These are phyloP conservation scores for Endomychus coccineus DNA, from an alignment of 2,888 invertebrate species.

Conservation along the genomic window DNA sequence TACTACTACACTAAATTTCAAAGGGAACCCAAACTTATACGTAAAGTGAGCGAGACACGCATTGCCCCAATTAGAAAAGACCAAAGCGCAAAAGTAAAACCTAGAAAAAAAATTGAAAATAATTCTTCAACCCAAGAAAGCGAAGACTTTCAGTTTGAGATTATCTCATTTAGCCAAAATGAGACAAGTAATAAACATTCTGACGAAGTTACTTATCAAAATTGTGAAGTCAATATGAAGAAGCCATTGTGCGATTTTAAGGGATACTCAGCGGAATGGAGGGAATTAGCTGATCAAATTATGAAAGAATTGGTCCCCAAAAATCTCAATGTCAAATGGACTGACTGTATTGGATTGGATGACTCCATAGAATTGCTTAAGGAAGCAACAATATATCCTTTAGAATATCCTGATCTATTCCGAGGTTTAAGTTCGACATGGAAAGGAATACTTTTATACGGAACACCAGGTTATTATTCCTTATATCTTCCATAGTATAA, in stretches of 20 bases:
- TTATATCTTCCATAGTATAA: too few relatives aligned
- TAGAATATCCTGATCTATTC: constrained; percentile 66
- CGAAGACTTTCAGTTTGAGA: constrained; percentile 30
- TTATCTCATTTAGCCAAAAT: constrained; percentile 15
- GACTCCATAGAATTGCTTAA: constrained; percentile 69
- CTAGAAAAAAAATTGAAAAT: constrained; percentile 15
- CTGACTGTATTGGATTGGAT: constrained; percentile 70
- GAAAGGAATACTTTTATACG: constrained; percentile 62
- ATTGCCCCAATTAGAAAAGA: constrained; percentile 7
- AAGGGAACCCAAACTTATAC: constrained; percentile 76
- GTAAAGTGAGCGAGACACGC: constrained; percentile 39
- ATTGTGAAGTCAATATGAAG: too few relatives aligned
- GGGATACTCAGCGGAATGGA: constrained; percentile 50
- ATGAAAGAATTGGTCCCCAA: constrained; percentile 56
- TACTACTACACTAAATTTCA: constrained; percentile 81
- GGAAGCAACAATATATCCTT: constrained; percentile 80
- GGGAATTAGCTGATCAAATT: constrained; percentile 57
- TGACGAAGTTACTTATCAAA: neutral
- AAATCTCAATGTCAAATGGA: constrained; percentile 67
- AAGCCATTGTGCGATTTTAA: constrained; percentile 32
- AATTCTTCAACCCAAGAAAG: constrained; percentile 32
- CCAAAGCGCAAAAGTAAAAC: constrained; percentile 16
- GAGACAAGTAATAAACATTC: neutral
- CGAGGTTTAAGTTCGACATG: constrained; percentile 66
- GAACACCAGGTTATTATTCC: constrained; percentile 64